Evolutionary conservation across 2,888 invertebrate genomes (phyloP), one percentile per base, ranked within the genome.

Genomic region (Scrobipalpa atriplicella): DNA sequence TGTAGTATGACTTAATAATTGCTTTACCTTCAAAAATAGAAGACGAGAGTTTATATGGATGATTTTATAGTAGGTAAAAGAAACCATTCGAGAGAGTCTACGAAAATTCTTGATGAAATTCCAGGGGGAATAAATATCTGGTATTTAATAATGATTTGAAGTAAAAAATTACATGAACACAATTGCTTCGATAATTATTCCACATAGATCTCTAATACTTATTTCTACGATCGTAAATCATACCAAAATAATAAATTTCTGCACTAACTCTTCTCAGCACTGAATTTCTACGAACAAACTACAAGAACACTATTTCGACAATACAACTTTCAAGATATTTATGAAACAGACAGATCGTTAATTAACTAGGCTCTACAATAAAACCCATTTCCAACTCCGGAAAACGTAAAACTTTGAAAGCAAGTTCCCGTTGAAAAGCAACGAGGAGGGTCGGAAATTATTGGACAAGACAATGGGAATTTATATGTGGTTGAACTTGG

Each of bases 381-480:
- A 29, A 21, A 19, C 54, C 19, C 21, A 56, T 21, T 21, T 11
- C 29, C 21, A 18, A 51, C 51, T 51, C 29, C 18, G 8, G 51
- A 2, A 51, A 51, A 52, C 9, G 29, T 21, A 21, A 56, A 52
- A 52, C 52, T 52, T 52, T 19, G 52, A 19, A 21, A 21, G 54
- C 11, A 56, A 29, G 54, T 11, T 6, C 11, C 21, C 21, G 13
- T 21, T 56, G 54, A 56, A 56, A 21, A 21, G 54, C 54, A 21
- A 21, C 21, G 54, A 29, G 54, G 54, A 29, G 54, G 13, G 29
- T 29, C 13, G 19, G 52, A 52, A 52, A 19, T 56, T 56, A 56
- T 56, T 21, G 54, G 54, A 56, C 54, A 56, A 56, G 54, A 56
- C 54, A 56, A 56, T 56, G 54, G 21, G 5, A 56, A 19, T 56